Evolutionary conservation across 1,140 invertebrate genomes (phyloP).

Genomic region (Chlorops oryzae): DNA sequence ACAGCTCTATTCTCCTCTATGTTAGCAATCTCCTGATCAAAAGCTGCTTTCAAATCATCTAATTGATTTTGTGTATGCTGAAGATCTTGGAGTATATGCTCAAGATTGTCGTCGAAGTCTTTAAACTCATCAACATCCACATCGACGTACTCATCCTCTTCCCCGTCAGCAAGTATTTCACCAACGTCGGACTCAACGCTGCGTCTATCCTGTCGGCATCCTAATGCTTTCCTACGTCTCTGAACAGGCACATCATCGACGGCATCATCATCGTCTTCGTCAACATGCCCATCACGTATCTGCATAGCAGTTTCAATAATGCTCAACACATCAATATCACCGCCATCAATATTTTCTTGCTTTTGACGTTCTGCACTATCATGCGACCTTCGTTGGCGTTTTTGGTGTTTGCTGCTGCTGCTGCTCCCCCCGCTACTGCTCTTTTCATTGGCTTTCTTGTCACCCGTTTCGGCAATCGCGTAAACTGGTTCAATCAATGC

Average conservation of each 20-base stretch:
- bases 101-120: slow-evolving; percentile 41
- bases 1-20: not conserved
- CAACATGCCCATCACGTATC: no score
- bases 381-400: not conserved
- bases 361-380: not conserved
- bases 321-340: slow-evolving; percentile 21
- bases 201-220: slow-evolving; percentile 35
- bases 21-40: no score
- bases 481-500: slow-evolving; percentile 59
- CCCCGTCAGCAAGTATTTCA: slow-evolving; percentile 30
- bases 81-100: slow-evolving; percentile 25
- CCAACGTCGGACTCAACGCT: slow-evolving; percentile 42
- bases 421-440: slow-evolving; percentile 14
- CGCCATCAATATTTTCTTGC: slow-evolving; percentile 3
- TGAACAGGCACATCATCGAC: slow-evolving; percentile 25
- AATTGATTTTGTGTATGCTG: slow-evolving; percentile 29
- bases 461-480: slow-evolving; percentile 75
- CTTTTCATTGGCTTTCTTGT: slow-evolving; percentile 54
- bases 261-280: not conserved
- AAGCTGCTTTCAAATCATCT: slow-evolving; percentile 29
- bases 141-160: slow-evolving; percentile 18
- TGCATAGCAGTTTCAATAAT: no score
- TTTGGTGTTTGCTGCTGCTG: not conserved
- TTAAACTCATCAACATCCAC: slow-evolving; percentile 44
- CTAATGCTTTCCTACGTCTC: slow-evolving; percentile 26